Evolutionary conservation across 2,797 vertebrate species (phyloP), one percentile per base, ranked within the genome.

Genomic region (Sebastes hopkinsi): DNA sequence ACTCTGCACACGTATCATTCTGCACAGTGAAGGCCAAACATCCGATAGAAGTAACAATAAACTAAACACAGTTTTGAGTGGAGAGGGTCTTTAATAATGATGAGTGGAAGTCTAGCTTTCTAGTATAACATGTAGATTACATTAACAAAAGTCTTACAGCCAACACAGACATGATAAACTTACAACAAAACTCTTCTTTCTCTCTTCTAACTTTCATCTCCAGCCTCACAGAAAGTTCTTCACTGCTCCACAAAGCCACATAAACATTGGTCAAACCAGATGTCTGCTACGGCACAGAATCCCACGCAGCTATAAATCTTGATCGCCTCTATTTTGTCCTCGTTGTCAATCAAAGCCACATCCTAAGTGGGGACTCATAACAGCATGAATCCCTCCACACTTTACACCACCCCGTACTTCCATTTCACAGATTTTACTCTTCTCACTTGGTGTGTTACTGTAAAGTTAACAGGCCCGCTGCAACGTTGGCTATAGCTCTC

Each of bases 321-420:
- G 38, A 84, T 88, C n/a, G 67, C 67, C 74, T 89, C 66, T 50
- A 77, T 87, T 83, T 90, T 72, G 72, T 87, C 74, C 81, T 82
- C 34, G 13, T 81, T 95, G 94, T 94, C 94, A 92, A 90, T 95
- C 94, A 93, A 81, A 92, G 75, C 83, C 81, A 80, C 73, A 87
- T 90, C 89, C 88, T 86, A 85, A 90, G 83, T 82, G 82, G 86
- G 75, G 82, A 85, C 88, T 87, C 81, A 14, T 88, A 87, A 88
- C 84, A 79, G 75, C 83, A 74, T 77, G 84, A 88, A 84, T 86
- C 86, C 84, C 71, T 90, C 84, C 76, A 22, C 73, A 68, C 82
- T 90, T 86, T 81, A 64, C 71, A 69, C 85, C 54, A 1, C 80
- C 86, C 86, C 38, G 34, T 67, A 75, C 74, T 83, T 88, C 75